Base-by-base conservation (phyloP, 2,888 invertebrate species). In the Clusia tigrina region DNA sequence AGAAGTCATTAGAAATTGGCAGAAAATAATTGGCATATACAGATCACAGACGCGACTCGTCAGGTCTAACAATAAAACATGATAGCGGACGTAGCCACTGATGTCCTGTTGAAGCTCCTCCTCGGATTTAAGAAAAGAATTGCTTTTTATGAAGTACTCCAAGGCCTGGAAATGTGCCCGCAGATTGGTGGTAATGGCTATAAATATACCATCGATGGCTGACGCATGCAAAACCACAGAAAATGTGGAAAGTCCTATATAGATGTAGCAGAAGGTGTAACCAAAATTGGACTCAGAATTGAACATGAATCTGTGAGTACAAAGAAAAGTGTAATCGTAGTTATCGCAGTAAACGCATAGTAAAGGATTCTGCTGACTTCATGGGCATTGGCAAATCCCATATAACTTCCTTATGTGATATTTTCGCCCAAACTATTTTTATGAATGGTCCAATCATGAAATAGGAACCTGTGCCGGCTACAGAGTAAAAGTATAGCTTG, bases 1-100 rank as follows among this genome's bases (percentile, higher is more conserved):
- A 2, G 83, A 82, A 15, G 82, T 82, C 32, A 82, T 77, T 1
- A 82, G 63, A 59, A 82, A 82, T 60, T 82, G 81, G 1, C 76
- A 79, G 62, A 83, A 78, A 2, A 82, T 73, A n/a, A 82, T 76
- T 9, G 83, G 81, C 48, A 61, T 71, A 25, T 78, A 83, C 2
- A 75, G 74, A 6, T 65, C 42, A 17, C 78, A 71, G 1, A 81
- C 56, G 15, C 72, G 66, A 9, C 70, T 61, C 18, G 73, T 69
- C 22, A 82, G 57, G n/a, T n/a, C 26, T 5, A 82, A 64, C 22
- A 81, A 58, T 2, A 67, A 67, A 1, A 69, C 67, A 58, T 81
- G 81, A 60, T 81, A 81, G 1, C 71, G 64, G 1, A 81, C 67
- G 2, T 71, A 71, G 0, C 61, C 62, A 1, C 68, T 53, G 0